Percentiles rank a stretch among this genome's conserved stretches.
These are phyloP conservation scores for Peromyscus polionotus DNA, from an alignment of 2,113 vertebrate species.

Conservation along the genomic window DNA sequence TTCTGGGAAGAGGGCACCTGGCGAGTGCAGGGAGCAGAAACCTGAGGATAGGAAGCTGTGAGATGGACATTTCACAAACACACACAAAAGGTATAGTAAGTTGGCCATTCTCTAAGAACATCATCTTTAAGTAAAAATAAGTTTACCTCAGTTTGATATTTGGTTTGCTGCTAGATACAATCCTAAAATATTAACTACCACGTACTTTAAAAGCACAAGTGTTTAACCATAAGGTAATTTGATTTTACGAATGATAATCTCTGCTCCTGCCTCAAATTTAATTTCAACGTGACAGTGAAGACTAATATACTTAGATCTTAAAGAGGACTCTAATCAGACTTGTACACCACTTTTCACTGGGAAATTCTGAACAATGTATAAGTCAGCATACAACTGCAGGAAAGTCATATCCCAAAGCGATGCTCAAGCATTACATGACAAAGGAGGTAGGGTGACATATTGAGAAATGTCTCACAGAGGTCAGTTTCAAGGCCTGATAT, in stretches of 20 bases:
- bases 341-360: not conserved
- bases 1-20: not conserved
- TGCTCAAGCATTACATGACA: not conserved
- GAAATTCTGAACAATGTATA: not conserved
- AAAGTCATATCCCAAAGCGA: not conserved
- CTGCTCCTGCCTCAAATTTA: not conserved
- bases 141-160: not conserved
- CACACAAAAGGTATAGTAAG: not conserved
- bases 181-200: not conserved
- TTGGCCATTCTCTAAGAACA: not conserved
- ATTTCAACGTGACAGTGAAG: constrained; percentile 4
- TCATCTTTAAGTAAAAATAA: not conserved
- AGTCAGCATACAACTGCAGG: not conserved
- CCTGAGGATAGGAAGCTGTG: not conserved
- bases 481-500: constrained; percentile 10
- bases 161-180: not conserved
- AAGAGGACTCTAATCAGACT: not conserved
- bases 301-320: not conserved
- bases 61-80: not conserved
- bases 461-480: not conserved
- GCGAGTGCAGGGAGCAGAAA: not conserved
- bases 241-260: constrained; percentile 37
- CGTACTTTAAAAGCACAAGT: not conserved
- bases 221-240: not conserved
- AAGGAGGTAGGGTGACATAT: not conserved